phyloP scores from a whole-genome alignment of 2,113 vertebrate genomes.

The Tenebrosternarchus preto region DNA sequence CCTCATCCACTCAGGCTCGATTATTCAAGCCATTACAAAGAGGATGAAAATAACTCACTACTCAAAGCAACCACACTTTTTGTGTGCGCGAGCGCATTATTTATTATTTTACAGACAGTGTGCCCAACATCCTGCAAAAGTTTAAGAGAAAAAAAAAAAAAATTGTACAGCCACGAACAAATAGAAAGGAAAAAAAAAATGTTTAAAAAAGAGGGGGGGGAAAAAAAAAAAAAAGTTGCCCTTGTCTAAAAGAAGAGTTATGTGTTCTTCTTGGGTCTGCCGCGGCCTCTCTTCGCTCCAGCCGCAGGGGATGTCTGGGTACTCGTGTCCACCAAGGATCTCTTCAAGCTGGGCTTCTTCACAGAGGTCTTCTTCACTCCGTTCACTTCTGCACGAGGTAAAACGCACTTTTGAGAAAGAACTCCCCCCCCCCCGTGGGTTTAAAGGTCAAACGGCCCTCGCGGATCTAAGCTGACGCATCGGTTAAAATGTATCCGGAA shows the following conservation, averaged over 20 bases:
- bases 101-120: conserved; percentile 63
- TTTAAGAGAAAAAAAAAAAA: conserved; percentile 38
- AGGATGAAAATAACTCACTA: conserved; percentile 58
- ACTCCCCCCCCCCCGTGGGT: conserved; percentile 47
- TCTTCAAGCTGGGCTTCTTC: conserved; percentile 38
- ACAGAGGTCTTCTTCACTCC: conserved; percentile 48
- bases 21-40: conserved; percentile 60
- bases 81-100: conserved; percentile 32
- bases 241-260: conserved; percentile 39
- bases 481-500: too few relatives aligned
- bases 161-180: conserved; percentile 36
- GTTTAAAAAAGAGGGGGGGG: conserved; percentile 23
- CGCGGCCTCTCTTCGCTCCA: conserved; percentile 38
- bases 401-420: conserved; percentile 14
- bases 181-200: conserved; percentile 41
- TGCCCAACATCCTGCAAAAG: conserved; percentile 30
- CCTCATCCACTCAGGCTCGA: conserved; percentile 50
- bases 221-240: conserved; percentile 30
- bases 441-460: too few relatives aligned
- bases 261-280: conserved; percentile 60
- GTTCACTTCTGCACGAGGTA: conserved; percentile 51
- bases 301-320: conserved; percentile 59
- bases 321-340: conserved; percentile 45
- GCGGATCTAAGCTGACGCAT: too few relatives aligned
- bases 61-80: conserved; percentile 49